Evolutionary conservation across 2,113 vertebrate genomes (phyloP).

Genomic region (Macquaria ambigua): DNA sequence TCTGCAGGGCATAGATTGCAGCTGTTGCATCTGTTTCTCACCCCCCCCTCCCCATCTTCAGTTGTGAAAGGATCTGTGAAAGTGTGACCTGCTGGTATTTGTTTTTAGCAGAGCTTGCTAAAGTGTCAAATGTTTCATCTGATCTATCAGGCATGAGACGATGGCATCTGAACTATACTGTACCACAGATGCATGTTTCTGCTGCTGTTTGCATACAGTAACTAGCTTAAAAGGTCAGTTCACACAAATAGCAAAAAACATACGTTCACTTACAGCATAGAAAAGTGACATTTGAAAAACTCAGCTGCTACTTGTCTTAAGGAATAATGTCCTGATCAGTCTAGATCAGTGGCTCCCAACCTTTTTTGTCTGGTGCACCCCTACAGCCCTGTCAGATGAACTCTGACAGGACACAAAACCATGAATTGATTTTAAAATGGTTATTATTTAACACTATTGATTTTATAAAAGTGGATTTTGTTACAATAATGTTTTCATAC

Average conservation of each 20-base stretch:
- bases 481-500: no score
- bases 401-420: no score
- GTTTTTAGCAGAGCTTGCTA: background rate
- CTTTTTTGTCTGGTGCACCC: no score
- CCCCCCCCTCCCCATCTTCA: background rate
- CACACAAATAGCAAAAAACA: background rate
- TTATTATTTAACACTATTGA: no score
- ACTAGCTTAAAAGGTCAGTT: background rate
- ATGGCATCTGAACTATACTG: background rate
- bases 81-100: background rate
- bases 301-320: background rate
- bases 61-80: background rate
- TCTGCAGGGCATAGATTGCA: background rate
- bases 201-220: slow-evolving; percentile 5
- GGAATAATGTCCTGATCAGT: background rate
- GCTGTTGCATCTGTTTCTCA: slow-evolving; percentile 13
- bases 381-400: no score
- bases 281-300: background rate
- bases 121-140: background rate
- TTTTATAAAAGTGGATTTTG: no score
- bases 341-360: no score
- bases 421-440: no score
- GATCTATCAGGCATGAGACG: background rate
- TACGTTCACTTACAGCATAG: background rate
- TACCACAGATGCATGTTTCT: background rate